Percentiles rank a stretch among this genome's conserved stretches.
phyloP scores from a whole-genome alignment of 2,113 vertebrate genomes.

The Indicator maculatus region DNA sequence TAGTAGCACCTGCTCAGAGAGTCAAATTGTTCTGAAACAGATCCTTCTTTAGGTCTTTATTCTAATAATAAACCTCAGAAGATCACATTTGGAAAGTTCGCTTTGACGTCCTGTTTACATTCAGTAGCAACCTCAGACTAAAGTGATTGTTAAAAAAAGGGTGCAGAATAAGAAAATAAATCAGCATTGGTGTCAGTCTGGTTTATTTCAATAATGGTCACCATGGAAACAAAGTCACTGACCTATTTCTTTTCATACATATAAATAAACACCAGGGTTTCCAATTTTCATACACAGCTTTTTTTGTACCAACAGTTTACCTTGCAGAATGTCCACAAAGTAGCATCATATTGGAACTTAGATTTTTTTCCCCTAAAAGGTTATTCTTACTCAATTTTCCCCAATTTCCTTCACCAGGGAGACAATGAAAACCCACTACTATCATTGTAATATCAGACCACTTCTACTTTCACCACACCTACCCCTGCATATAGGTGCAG shows the following conservation, averaged over 20 bases:
- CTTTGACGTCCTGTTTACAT: constrained; percentile 20
- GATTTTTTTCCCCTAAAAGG: not conserved
- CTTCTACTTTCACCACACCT: not conserved
- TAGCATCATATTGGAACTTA: not conserved
- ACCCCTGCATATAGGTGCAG: not conserved
- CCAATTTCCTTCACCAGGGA: not conserved
- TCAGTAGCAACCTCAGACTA: not conserved
- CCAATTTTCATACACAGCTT: constrained; percentile 36
- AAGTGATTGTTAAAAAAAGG: constrained; percentile 34
- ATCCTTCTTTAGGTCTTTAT: not conserved
- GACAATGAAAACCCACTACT: not conserved
- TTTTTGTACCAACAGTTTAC: constrained; percentile 17
- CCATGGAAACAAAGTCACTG: constrained; percentile 79
- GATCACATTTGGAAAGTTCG: not conserved
- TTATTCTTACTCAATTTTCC: not conserved
- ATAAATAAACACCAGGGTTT: constrained; percentile 64
- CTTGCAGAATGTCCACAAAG: not conserved
- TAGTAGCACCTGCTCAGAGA: not conserved
- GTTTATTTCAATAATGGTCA: constrained; percentile 74
- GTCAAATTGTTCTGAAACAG: not conserved
- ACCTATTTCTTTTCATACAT: constrained; percentile 73
- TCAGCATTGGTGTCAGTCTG: constrained; percentile 65
- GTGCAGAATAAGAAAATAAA: constrained; percentile 53
- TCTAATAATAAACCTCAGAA: constrained; percentile 3
- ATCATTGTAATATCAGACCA: not conserved